These are phyloP conservation scores for Listrodromus nycthemerus DNA, from an alignment of 2,888 invertebrate genomes.

Conservation along the genomic window DNA sequence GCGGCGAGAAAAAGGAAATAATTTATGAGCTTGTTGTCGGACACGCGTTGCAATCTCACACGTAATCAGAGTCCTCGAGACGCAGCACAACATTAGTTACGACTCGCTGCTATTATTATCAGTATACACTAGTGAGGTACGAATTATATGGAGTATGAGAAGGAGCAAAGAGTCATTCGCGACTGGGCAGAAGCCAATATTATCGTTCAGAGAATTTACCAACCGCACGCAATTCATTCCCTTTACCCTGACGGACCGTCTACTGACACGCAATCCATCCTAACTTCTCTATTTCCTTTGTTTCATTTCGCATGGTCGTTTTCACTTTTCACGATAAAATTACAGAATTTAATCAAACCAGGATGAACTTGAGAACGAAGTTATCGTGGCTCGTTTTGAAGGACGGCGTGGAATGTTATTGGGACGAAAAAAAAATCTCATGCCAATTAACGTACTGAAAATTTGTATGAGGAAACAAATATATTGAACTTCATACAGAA, in stretches of 20 bases:
- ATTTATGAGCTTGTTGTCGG: background rate
- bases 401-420: no score
- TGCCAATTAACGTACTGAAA: no score
- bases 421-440: no score
- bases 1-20: background rate
- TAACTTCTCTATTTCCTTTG: constrained; percentile 19
- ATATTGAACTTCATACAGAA: no score
- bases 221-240: constrained; percentile 26
- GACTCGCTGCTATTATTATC: no score
- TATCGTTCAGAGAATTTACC: constrained; percentile 14
- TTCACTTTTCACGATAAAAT: constrained; percentile 19
- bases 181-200: background rate
- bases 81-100: background rate
- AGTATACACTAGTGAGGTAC: no score
- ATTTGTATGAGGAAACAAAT: no score
- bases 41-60: background rate
- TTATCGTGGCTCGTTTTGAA: no score
- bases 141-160: no score
- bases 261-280: constrained; percentile 22
- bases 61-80: background rate
- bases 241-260: constrained; percentile 12
- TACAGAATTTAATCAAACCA: background rate
- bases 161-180: background rate
- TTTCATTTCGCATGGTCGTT: constrained; percentile 2
- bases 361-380: background rate